Base-by-base conservation (phyloP, 53 echinoderm and acorn worm genomes). In the Glandiceps talaboti region DNA sequence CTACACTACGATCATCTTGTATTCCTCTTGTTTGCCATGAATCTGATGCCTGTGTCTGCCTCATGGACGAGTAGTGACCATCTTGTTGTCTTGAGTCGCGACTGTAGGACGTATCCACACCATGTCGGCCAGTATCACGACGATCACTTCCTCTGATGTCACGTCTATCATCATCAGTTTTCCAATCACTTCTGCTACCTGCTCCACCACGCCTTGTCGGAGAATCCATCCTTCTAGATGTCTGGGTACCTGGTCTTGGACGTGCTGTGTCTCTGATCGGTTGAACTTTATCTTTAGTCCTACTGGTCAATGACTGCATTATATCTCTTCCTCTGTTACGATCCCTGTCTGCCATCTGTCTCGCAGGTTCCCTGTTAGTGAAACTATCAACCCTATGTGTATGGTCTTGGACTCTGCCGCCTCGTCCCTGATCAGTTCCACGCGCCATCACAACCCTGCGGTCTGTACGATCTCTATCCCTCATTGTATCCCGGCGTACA, bases 391-490 rank as follows among this genome's bases (percentile, higher is more conserved):
- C 25, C 78, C 84, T 29, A 79, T 79, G 72, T 30, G 28, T 73
- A 31, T 73, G 73, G 73, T 14, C 84, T 32, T 29, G 78, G 73
- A 74, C 85, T 82, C 76, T 78, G 76, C 29, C 85, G 77, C 10
- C 76, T 73, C n/a, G 75, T 81, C 28, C 74, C 32, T 88, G 84
- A 20, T 88, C 88, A 30, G 85, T 85, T 27, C 88, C 73, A 10
- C 79, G 28, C 25, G 74, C 33, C 30, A 73, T 25, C 1, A 30
- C 31, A 20, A 72, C 27, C 6, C 86, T 72, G 26, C 27, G 75
- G 1, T 74, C 33, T 28, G 32, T n/a, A 32, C 84, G 74, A 14
- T 32, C 31, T 31, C 75, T 26, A 27, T 25, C 75, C 29, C 45
- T 81, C 76, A 45, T 20, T 12, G 64, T 45, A 27, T 82, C 83